Percentiles rank a stretch among this genome's conserved stretches.
Conservation (phyloP, 2,888 invertebrate genomes). For the Sphinx pinastri region DNA sequence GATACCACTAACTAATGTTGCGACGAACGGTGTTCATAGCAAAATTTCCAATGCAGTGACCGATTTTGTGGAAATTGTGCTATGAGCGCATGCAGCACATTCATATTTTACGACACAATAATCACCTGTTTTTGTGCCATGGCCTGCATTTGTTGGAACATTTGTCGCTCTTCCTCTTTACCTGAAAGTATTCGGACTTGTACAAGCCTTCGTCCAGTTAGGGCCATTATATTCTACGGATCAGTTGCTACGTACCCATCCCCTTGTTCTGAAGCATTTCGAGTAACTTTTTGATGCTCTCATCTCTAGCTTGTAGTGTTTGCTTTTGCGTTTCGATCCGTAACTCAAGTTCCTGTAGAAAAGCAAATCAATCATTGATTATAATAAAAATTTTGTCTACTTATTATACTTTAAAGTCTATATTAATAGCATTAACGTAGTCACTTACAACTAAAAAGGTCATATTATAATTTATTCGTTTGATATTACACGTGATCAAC, state of each 20-base stretch:
- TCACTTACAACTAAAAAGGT: too few relatives aligned
- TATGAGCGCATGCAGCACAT: slow-evolving; percentile 55
- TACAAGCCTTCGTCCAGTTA: slow-evolving; percentile 64
- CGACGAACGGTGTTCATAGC: slow-evolving; percentile 38
- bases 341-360: slow-evolving; percentile 94
- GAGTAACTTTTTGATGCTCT: slow-evolving; percentile 98
- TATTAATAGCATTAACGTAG: too few relatives aligned
- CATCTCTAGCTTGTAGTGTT: slow-evolving; percentile 97
- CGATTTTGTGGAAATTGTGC: slow-evolving; percentile 50
- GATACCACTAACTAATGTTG: slow-evolving; percentile 57
- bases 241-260: slow-evolving; percentile 89
- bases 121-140: slow-evolving; percentile 98
- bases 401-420: too few relatives aligned
- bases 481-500: too few relatives aligned
- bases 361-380: slow-evolving; percentile 20
- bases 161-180: slow-evolving; percentile 97
- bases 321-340: slow-evolving; percentile 99
- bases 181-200: slow-evolving; percentile 84
- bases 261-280: slow-evolving; percentile 99
- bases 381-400: too few relatives aligned
- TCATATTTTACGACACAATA: slow-evolving; percentile 54
- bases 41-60: slow-evolving; percentile 53
- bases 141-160: slow-evolving; percentile 98
- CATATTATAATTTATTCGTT: too few relatives aligned
- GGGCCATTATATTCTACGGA: slow-evolving; percentile 34